A percentile compares a stretch with the other conserved stretches of the same genome.
These are phyloP conservation scores for Philonicus albiceps DNA, from an alignment of 2,888 invertebrate genomes.

Conservation along the genomic window DNA sequence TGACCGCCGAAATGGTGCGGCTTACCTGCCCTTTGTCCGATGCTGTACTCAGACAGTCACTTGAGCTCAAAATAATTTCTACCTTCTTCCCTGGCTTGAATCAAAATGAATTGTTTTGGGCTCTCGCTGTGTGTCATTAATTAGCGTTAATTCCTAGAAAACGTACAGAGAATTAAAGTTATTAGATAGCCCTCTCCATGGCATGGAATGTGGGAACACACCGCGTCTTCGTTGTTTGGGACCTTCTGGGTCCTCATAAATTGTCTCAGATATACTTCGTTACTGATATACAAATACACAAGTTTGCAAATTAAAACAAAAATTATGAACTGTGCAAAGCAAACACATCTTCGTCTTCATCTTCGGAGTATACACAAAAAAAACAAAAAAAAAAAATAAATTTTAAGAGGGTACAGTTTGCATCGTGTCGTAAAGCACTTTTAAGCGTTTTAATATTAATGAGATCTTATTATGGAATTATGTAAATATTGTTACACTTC, in stretches of 20 bases:
- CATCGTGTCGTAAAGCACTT: not conserved
- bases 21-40: slow-evolving; percentile 23
- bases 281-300: not conserved
- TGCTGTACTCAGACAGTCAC: not conserved
- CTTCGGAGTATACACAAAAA: not conserved
- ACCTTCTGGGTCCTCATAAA: not conserved
- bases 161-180: slow-evolving; percentile 1
- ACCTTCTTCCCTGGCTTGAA: not conserved
- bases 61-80: slow-evolving; percentile 10
- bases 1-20: slow-evolving; percentile 1
- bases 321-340: not conserved
- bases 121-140: slow-evolving; percentile 27
- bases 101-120: slow-evolving; percentile 36
- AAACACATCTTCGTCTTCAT: not conserved
- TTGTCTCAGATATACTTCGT: not conserved
- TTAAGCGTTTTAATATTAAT: not conserved
- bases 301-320: not conserved
- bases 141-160: slow-evolving; percentile 28
- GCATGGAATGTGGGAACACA: not conserved
- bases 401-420: not conserved
- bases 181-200: not conserved
- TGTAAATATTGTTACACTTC: slow-evolving; percentile 11
- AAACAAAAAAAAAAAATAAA: not conserved
- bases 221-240: not conserved
- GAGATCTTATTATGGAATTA: slow-evolving; percentile 1